These are phyloP conservation scores for Perizoma flavofasciatum DNA, from an alignment of 2,888 invertebrate genomes.

Conservation along the genomic window DNA sequence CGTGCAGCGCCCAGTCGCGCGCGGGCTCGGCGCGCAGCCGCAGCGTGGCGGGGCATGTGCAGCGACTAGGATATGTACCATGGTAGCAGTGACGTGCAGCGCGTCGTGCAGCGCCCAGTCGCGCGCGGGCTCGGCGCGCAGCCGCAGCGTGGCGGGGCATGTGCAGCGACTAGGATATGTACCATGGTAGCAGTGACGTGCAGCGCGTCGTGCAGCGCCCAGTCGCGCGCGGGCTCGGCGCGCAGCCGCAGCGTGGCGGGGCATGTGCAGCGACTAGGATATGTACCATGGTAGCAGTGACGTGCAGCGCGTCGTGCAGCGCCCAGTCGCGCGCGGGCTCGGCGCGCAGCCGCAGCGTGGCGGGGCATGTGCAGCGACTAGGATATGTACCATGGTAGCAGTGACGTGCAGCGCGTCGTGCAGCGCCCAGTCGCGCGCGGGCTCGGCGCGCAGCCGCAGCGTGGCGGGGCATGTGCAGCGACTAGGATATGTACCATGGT, in stretches of 20 bases:
- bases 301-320: conserved; percentile 39
- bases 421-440: conserved; percentile 55
- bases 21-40: conserved; percentile 51
- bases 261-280: conserved; percentile 60
- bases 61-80: conserved; percentile 45
- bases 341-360: conserved; percentile 50
- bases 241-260: conserved; percentile 50
- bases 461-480: conserved; percentile 62
- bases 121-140: conserved; percentile 51
- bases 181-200: conserved; percentile 35
- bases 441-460: conserved; percentile 51
- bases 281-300: conserved; percentile 35
- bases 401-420: conserved; percentile 34
- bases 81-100: conserved; percentile 34
- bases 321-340: conserved; percentile 52
- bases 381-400: conserved; percentile 28
- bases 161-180: conserved; percentile 55
- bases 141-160: conserved; percentile 50
- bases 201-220: conserved; percentile 46
- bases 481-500: conserved; percentile 32
- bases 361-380: conserved; percentile 63
- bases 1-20: conserved; percentile 50
- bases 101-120: conserved; percentile 51
- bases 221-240: conserved; percentile 51
- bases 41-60: conserved; percentile 59